Base-by-base conservation (phyloP, 2,797 vertebrate genomes). In the Sebastes flavidus region DNA sequence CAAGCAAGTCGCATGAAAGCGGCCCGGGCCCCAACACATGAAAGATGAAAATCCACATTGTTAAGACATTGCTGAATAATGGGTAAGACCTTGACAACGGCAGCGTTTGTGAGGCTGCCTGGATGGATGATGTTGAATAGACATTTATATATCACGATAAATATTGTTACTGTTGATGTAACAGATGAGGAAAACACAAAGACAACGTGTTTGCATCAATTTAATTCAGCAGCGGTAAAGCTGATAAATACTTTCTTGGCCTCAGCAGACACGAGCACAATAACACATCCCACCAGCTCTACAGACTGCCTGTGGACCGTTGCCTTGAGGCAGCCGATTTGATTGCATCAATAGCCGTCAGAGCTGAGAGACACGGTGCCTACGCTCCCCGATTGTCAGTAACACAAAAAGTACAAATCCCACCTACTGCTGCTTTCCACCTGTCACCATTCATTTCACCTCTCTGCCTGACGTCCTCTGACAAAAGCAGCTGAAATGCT, bases 251-350 rank as follows among this genome's bases (percentile, higher is more conserved):
- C 54, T 74, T 59, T 58, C 60, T 65, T 34, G 60, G 66, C 65
- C 65, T 65, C 30, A 27, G 67, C 56, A 80, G 74, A 78, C 65
- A 65, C 10, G 25, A 49, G 56, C 68, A 69, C 81, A 75, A 70
- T 60, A 66, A 81, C n/a, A 77, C 70, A 77, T 74, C 34, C 67
- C 63, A 73, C 67, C 75, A 36, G 77, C 75, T 61, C 46, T 65
- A 72, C 67, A 65, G 63, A 59, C 49, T 18, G 70, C 75, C 62
- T 38, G 36, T 77, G 71, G 77, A 85, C 79, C 75, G 78, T 29
- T 84, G 70, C 76, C 84, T 91, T 16, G 67, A 88, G 85, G 83
- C 84, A 65, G 75, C 56, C 75, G 70, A 87, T 90, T 85, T 90
- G 80, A 90, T 85, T 66, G 55, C 86, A 76, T 90, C 85, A 87